These are phyloP conservation scores for Gryon sp. DNA, from an alignment of 1,140 invertebrate species.

Conservation along the genomic window DNA sequence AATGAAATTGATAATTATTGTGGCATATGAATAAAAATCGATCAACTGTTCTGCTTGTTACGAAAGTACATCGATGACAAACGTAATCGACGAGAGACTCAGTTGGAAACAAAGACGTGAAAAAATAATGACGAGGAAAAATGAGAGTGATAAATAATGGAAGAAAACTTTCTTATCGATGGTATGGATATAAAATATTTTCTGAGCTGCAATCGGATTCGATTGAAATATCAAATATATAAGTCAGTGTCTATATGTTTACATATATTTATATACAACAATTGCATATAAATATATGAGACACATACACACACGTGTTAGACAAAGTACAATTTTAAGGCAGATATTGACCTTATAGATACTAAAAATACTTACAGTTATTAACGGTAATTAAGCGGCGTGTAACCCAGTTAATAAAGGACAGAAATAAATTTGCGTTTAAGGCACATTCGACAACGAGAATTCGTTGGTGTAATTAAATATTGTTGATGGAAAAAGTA, in stretches of 20 bases:
- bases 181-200: conserved; percentile 9
- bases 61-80: too few relatives aligned
- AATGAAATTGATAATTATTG: too few relatives aligned
- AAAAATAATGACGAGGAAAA: conserved; percentile 33
- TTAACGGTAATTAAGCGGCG: conserved; percentile 53
- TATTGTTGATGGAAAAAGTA: too few relatives aligned
- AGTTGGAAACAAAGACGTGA: conserved; percentile 11
- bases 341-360: conserved; percentile 56
- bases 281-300: too few relatives aligned
- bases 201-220: conserved; percentile 8
- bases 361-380: conserved; percentile 63
- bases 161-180: conserved; percentile 46
- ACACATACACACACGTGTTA: too few relatives aligned
- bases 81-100: too few relatives aligned
- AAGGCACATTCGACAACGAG: not conserved
- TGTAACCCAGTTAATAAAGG: conserved; percentile 44
- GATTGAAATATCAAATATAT: too few relatives aligned
- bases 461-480: not conserved
- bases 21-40: too few relatives aligned
- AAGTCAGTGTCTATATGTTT: too few relatives aligned
- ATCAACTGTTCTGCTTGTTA: too few relatives aligned
- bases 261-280: too few relatives aligned
- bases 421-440: conserved; percentile 24
- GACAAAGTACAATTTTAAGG: conserved; percentile 45
- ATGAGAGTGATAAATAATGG: conserved; percentile 20